phyloP scores from a whole-genome alignment of 2,888 invertebrate species.

The Bembecia ichneumoniformis region DNA sequence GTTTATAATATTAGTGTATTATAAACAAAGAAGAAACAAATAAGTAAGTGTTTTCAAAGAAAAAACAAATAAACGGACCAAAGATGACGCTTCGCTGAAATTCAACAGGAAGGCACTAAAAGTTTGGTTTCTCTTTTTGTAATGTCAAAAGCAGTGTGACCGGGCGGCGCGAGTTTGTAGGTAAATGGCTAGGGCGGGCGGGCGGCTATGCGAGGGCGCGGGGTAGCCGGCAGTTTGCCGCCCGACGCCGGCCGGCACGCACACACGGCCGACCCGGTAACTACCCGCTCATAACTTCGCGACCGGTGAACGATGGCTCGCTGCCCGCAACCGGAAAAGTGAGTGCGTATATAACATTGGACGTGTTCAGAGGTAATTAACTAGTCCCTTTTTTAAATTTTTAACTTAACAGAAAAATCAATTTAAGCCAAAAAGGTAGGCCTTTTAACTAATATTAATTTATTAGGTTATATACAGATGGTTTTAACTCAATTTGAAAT shows the following conservation, averaged over 20 bases:
- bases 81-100: neutral
- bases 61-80: neutral
- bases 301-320: neutral
- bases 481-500: no score
- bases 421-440: no score
- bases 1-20: no score
- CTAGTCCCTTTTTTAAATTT: neutral
- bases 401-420: no score
- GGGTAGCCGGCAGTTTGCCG: slow-evolving; percentile 46
- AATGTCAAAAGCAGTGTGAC: neutral
- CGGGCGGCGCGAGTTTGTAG: neutral
- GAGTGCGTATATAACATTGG: neutral
- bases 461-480: no score
- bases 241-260: slow-evolving; percentile 49
- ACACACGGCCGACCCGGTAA: slow-evolving; percentile 17
- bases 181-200: neutral
- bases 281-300: neutral
- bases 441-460: no score
- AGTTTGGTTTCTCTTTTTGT: slow-evolving; percentile 6
- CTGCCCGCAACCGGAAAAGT: neutral
- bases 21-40: no score
- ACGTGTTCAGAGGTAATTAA: neutral
- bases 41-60: no score
- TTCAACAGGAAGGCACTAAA: neutral
- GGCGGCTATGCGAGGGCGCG: slow-evolving; percentile 12